Percentiles rank a stretch among this genome's conserved stretches.
phyloP scores from a whole-genome alignment of 2,888 invertebrate genomes.

The Platycnemis pennipes region DNA sequence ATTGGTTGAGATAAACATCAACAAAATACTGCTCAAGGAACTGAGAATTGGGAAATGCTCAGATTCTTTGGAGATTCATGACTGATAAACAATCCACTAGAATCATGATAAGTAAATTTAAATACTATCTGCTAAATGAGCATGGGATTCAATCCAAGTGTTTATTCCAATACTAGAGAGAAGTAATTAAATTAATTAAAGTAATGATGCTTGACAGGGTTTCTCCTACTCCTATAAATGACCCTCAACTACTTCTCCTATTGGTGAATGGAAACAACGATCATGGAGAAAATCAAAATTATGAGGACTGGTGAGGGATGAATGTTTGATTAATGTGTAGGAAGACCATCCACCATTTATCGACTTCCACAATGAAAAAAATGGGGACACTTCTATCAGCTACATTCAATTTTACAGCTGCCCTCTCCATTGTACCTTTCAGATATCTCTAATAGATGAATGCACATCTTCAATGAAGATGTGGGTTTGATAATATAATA shows the following conservation, averaged over 20 bases:
- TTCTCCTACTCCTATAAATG: slow-evolving; percentile 8
- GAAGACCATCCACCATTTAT: slow-evolving; percentile 23
- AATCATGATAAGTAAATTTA: neutral
- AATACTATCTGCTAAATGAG: slow-evolving; percentile 11
- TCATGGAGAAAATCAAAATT: neutral
- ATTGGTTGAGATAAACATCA: neutral
- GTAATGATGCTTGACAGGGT: neutral
- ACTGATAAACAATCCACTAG: slow-evolving; percentile 26
- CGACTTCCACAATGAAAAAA: slow-evolving; percentile 1
- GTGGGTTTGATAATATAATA: neutral
- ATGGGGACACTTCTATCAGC: neutral
- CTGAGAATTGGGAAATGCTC: neutral
- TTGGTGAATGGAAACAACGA: neutral
- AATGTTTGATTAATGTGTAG: neutral
- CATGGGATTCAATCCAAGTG: slow-evolving; percentile 10
- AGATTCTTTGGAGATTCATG: slow-evolving; percentile 25
- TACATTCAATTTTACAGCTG: neutral
- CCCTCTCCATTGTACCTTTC: neutral
- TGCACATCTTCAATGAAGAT: slow-evolving; percentile 7
- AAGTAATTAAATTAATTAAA: slow-evolving; percentile 6
- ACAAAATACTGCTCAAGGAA: slow-evolving; percentile 51
- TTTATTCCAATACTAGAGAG: slow-evolving; percentile 6
- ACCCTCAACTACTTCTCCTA: slow-evolving; percentile 26
- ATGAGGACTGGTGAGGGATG: neutral
- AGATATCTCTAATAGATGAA: neutral